Conservation (phyloP, 2,888 invertebrate species). For the Plagodis dolabraria region DNA sequence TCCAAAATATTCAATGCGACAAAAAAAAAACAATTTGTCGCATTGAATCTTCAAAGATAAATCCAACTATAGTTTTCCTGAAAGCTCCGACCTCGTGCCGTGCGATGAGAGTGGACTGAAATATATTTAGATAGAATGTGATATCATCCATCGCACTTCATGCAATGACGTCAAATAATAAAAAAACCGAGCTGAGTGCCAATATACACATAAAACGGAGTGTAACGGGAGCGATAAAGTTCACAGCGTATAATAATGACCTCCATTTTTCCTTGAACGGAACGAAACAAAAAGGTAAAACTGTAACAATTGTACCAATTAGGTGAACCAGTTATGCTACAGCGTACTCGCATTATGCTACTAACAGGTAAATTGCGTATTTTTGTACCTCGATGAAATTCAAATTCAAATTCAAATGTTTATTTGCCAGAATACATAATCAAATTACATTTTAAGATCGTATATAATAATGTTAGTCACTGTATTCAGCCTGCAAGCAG, state of each 20-base stretch:
- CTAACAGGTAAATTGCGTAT: no score
- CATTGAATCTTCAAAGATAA: no score
- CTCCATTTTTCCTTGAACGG: constrained; percentile 41
- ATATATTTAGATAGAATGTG: constrained; percentile 32
- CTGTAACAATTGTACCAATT: constrained; percentile 1
- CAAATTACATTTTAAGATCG: no score
- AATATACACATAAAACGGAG: constrained; percentile 26
- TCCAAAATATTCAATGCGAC: constrained; percentile 3
- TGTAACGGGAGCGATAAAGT: constrained; percentile 26
- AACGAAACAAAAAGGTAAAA: constrained; percentile 19
- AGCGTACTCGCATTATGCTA: no score
- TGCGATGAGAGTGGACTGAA: constrained; percentile 20
- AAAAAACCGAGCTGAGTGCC: constrained; percentile 30
- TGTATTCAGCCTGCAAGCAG: no score
- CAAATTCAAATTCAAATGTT: no score
- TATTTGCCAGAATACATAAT: no score
- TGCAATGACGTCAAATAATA: constrained; percentile 35
- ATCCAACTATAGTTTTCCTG: no score
- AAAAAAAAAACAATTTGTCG: not conserved
- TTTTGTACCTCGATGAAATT: no score
- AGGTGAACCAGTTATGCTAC: not conserved
- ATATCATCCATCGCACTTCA: constrained; percentile 23
- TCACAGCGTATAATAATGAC: constrained; percentile 21
- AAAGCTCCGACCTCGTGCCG: constrained; percentile 24
- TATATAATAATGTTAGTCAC: no score